Conservation (phyloP, 2,888 invertebrate species). For the Campaea margaritaria region DNA sequence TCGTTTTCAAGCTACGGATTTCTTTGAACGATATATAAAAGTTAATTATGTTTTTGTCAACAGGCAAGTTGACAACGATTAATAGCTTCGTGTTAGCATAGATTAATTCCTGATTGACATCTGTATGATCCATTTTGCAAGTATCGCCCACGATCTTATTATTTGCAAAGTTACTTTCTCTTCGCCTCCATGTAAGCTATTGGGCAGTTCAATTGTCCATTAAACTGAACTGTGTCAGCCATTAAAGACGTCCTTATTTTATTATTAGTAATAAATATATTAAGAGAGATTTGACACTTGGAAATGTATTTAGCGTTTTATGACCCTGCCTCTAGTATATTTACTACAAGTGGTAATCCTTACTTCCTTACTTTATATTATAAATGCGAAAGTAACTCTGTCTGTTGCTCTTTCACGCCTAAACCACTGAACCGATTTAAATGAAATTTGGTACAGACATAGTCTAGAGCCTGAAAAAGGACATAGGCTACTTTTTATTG, state of each 20-base stretch:
- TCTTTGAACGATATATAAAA: conserved; percentile 9
- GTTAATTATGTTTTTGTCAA: conserved; percentile 27
- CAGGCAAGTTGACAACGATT: conserved; percentile 20
- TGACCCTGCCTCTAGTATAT: background rate
- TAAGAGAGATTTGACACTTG: background rate
- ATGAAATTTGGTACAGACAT: too few species aligned
- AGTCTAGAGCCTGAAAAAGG: too few species aligned
- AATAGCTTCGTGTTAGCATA: conserved; percentile 41
- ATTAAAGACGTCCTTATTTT: conserved; percentile 21
- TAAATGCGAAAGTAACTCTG: too few species aligned
- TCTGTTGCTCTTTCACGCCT: too few species aligned
- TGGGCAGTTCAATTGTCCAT: conserved; percentile 49
- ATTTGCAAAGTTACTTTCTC: conserved; percentile 71
- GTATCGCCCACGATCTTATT: conserved; percentile 62
- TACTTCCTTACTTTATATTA: too few species aligned
- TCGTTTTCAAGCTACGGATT: too few species aligned
- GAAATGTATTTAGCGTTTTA: background rate
- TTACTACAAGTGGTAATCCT: too few species aligned
- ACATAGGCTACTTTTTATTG: too few species aligned
- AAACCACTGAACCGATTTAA: too few species aligned
- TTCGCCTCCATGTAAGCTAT: conserved; percentile 48
- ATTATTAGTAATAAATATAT: background rate
- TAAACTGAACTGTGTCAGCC: conserved; percentile 34
- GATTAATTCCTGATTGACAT: conserved; percentile 53
- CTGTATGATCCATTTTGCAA: conserved; percentile 63